phyloP scores from a whole-genome alignment of 2,797 vertebrate genomes.

The Prionace glauca region DNA sequence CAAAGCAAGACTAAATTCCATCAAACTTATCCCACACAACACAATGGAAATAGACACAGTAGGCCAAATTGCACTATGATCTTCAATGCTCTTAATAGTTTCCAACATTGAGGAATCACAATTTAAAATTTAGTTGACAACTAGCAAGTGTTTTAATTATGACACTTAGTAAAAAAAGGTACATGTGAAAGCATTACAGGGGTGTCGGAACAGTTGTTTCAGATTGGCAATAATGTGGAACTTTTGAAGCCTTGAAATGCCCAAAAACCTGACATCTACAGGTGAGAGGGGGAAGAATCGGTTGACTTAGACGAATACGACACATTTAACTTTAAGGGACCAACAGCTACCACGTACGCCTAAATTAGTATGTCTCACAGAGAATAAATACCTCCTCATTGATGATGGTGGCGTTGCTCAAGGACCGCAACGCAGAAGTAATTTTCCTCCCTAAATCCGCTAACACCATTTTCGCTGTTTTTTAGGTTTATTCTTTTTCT shows the following conservation, averaged over 20 bases:
- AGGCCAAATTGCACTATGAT: background rate
- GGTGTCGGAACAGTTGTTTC: background rate
- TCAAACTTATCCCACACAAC: background rate
- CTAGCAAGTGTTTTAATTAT: background rate
- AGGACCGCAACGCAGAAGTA: constrained; percentile 88
- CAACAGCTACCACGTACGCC: background rate
- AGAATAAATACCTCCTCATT: constrained; percentile 81
- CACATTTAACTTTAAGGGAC: background rate
- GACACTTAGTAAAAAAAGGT: background rate
- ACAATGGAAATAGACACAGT: background rate
- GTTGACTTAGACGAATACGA: background rate
- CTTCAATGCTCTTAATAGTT: background rate
- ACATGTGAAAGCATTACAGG: background rate
- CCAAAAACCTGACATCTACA: background rate
- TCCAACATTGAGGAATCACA: background rate
- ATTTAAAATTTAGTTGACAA: background rate
- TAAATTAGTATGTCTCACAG: background rate
- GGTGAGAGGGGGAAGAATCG: background rate
- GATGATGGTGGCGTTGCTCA: constrained; percentile 98
- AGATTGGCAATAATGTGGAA: background rate
- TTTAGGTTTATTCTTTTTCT: constrained; percentile 47
- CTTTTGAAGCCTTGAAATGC: background rate
- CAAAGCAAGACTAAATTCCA: background rate
- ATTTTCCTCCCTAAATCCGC: constrained; percentile 96
- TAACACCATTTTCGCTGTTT: constrained; percentile 81